These are phyloP conservation scores for Strix uralensis DNA, from an alignment of 2,113 vertebrate genomes.

Conservation along the genomic window DNA sequence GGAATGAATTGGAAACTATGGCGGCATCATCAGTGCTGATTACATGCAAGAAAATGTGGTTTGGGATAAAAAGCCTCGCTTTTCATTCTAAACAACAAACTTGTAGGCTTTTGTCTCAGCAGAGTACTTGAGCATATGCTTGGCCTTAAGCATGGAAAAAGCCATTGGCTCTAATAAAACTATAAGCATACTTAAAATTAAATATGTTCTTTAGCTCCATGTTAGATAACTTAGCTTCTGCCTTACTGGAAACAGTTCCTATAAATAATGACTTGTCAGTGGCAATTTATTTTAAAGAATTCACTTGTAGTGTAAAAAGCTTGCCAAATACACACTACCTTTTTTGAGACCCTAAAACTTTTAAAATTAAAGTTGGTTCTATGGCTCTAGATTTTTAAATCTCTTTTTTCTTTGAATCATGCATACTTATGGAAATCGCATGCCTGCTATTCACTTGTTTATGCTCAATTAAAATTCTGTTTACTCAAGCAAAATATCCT, in stretches of 20 bases:
- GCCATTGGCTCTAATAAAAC: background rate
- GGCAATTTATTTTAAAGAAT: background rate
- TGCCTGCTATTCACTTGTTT: background rate
- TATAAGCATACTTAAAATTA: constrained; percentile 11
- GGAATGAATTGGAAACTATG: constrained; percentile 4
- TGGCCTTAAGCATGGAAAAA: constrained; percentile 49
- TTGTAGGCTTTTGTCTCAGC: constrained; percentile 23
- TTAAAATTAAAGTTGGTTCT: background rate
- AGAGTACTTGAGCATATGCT: background rate
- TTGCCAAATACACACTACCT: background rate
- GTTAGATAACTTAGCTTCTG: background rate
- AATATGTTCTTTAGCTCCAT: background rate
- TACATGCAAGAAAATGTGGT: constrained; percentile 6
- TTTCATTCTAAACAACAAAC: constrained; percentile 29
- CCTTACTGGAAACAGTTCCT: background rate
- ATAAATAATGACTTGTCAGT: background rate
- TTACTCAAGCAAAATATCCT: background rate
- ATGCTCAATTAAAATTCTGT: constrained; percentile 18
- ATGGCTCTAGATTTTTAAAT: background rate
- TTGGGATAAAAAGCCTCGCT: background rate
- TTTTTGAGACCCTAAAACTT: background rate
- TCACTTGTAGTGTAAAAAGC: background rate
- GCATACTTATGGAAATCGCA: background rate
- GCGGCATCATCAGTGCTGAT: background rate
- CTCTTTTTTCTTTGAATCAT: background rate